Evolutionary conservation across 2,888 invertebrate genomes (phyloP).

Genomic region (Hemaris fuciformis): DNA sequence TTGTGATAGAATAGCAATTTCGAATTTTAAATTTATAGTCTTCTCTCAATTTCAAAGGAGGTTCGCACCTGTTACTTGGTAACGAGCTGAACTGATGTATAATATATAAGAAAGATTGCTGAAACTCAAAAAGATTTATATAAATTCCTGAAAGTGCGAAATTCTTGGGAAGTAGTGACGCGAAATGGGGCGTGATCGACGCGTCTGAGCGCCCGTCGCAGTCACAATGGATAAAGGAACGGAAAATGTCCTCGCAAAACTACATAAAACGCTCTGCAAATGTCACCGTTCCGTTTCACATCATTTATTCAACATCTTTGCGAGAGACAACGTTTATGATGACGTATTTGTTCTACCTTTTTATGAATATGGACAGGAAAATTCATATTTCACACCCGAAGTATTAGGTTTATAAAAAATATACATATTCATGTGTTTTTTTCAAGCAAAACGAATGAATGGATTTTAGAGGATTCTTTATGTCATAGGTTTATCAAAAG

Average conservation of each 20-base stretch:
- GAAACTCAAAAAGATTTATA: not conserved
- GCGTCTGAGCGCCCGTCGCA: not conserved
- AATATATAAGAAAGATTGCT: not conserved
- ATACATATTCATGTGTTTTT: too few species aligned
- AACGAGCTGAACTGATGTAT: not conserved
- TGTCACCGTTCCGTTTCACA: not conserved
- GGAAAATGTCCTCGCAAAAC: not conserved
- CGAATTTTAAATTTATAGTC: not conserved
- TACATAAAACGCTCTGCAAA: not conserved
- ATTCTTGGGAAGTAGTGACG: not conserved
- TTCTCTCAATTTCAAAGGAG: not conserved
- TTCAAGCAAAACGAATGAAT: too few species aligned
- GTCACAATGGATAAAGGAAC: not conserved
- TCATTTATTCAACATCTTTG: slow-evolving; percentile 2
- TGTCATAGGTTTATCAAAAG: too few species aligned
- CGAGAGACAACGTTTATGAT: not conserved
- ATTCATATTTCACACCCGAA: not conserved
- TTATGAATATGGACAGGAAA: not conserved
- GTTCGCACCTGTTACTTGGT: too few species aligned
- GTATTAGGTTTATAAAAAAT: too few species aligned
- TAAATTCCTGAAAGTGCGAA: not conserved
- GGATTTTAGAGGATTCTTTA: too few species aligned
- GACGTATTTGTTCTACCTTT: not conserved
- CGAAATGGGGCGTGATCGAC: not conserved
- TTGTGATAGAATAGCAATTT: not conserved